Evolutionary conservation across 2,113 vertebrate species (phyloP).

Genomic region (Rhizomys pruinosus): DNA sequence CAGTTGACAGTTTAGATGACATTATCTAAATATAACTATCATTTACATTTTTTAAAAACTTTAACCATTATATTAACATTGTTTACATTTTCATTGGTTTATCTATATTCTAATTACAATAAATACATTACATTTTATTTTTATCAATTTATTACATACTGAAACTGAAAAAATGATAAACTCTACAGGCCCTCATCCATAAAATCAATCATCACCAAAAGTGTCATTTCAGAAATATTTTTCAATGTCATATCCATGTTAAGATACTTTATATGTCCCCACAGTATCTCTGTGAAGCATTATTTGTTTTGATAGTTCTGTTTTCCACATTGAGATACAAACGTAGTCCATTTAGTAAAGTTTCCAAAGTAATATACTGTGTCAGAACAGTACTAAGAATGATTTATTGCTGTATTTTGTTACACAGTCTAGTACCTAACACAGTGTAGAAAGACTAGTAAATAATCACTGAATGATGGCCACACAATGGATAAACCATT

Average conservation of each 20-base stretch:
- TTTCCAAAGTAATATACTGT: neutral
- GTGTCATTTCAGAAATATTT: slow-evolving; percentile 28
- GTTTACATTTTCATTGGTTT: neutral
- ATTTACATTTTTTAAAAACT: slow-evolving; percentile 19
- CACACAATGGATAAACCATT: neutral
- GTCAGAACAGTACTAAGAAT: neutral
- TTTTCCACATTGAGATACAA: neutral
- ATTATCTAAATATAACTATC: slow-evolving; percentile 39
- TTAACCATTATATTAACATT: neutral
- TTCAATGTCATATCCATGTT: neutral
- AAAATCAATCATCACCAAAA: slow-evolving; percentile 49
- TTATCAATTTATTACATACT: slow-evolving; percentile 39
- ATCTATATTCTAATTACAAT: slow-evolving; percentile 43
- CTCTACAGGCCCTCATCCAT: neutral
- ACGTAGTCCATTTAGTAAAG: neutral
- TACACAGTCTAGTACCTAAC: neutral
- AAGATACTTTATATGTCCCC: slow-evolving; percentile 36
- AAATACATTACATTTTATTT: slow-evolving; percentile 7
- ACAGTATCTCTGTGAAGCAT: neutral
- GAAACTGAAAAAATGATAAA: slow-evolving; percentile 38
- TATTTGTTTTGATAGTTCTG: neutral
- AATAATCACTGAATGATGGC: slow-evolving; percentile 11
- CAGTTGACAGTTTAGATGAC: slow-evolving; percentile 22
- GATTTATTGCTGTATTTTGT: neutral
- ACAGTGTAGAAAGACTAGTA: slow-evolving; percentile 10